phyloP scores from a whole-genome alignment of 2,888 invertebrate species.

The Clitarchus hookeri region DNA sequence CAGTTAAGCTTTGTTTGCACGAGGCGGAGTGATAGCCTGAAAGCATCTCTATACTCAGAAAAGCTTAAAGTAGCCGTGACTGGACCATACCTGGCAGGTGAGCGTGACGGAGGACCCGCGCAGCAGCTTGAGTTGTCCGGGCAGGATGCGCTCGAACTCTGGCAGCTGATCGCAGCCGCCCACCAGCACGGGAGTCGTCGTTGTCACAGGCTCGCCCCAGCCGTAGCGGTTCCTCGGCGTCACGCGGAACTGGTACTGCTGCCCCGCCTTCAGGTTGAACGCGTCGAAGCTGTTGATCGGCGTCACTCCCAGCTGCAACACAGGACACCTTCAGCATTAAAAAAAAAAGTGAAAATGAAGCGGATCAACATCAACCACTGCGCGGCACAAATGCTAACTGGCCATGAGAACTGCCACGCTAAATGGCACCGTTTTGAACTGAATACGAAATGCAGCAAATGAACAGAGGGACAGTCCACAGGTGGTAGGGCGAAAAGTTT shows the following conservation, averaged over 20 bases:
- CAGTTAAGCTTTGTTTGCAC: too few relatives aligned
- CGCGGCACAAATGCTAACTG: too few relatives aligned
- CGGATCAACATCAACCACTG: too few relatives aligned
- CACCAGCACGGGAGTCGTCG: conserved; percentile 66
- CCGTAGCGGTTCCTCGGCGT: conserved; percentile 89
- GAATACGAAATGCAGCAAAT: too few relatives aligned
- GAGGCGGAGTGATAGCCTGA: too few relatives aligned
- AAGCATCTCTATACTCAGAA: not conserved
- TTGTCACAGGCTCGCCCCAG: conserved; percentile 80
- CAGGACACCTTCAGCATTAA: not conserved
- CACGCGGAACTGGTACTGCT: conserved; percentile 84
- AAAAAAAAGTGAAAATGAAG: not conserved
- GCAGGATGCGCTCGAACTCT: conserved; percentile 75
- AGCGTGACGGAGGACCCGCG: conserved; percentile 67
- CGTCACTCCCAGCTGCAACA: conserved; percentile 69
- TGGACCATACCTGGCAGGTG: conserved; percentile 69
- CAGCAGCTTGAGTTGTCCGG: conserved; percentile 78
- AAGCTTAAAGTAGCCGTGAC: not conserved
- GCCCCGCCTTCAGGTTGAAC: conserved; percentile 78
- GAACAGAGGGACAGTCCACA: too few relatives aligned
- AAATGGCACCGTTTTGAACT: too few relatives aligned
- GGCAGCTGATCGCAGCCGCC: conserved; percentile 72
- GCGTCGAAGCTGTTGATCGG: conserved; percentile 81
- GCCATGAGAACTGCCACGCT: too few relatives aligned
- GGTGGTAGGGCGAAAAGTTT: too few relatives aligned